A percentile compares a stretch with the other conserved stretches of the same genome.
Evolutionary conservation across 1,140 invertebrate genomes (phyloP).

Genomic region (Aleiodes sp.): DNA sequence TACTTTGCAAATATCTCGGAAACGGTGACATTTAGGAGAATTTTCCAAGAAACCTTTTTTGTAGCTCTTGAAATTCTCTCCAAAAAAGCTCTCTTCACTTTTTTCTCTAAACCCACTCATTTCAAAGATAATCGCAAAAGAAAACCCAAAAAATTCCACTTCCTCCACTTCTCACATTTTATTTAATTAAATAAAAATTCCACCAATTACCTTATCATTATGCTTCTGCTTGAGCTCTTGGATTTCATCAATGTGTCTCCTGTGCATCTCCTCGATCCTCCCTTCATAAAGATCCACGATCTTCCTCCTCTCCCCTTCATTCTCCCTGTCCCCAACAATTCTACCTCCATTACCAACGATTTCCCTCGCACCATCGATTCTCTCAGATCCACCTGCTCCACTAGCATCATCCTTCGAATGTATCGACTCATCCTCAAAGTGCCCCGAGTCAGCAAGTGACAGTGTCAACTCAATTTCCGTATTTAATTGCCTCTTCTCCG

Average conservation of each 20-base stretch:
- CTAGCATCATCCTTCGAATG: conserved; percentile 77
- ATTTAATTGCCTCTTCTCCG: conserved; percentile 48
- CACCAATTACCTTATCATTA: conserved; percentile 74
- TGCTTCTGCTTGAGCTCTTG: conserved; percentile 79
- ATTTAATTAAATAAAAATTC: not conserved
- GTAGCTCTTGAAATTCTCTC: too few species aligned
- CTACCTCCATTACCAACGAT: not conserved
- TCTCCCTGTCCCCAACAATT: conserved; percentile 25
- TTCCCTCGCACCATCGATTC: conserved; percentile 44
- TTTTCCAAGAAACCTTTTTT: too few species aligned
- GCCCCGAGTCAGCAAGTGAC: conserved; percentile 84
- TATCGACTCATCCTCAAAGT: conserved; percentile 84
- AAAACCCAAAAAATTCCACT: too few species aligned
- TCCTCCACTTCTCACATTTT: too few species aligned
- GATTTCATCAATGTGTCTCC: conserved; percentile 74
- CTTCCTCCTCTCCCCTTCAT: conserved; percentile 72
- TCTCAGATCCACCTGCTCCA: conserved; percentile 67
- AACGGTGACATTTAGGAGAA: too few species aligned
- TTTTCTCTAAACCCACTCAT: too few species aligned
- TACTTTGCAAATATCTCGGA: too few species aligned
- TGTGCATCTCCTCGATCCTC: conserved; percentile 77
- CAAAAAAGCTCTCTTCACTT: too few species aligned
- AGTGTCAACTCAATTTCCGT: conserved; percentile 40
- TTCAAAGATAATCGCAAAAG: too few species aligned
- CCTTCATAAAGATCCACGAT: conserved; percentile 77